Evolutionary conservation across 2,113 vertebrate species (phyloP).

Genomic region (Calidris pugnax): DNA sequence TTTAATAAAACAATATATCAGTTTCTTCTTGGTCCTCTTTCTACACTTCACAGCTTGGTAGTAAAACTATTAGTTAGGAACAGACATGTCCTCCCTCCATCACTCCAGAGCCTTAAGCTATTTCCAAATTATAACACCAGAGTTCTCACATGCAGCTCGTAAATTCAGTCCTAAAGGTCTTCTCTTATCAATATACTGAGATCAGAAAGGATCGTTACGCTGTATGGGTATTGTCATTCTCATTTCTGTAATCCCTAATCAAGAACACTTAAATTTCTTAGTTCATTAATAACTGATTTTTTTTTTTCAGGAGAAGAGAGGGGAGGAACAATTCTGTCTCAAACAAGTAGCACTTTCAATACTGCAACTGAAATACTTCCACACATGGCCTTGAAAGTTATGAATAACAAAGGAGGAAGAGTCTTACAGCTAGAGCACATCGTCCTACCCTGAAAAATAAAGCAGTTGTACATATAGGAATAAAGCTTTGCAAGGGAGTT

Average conservation of each 20-base stretch:
- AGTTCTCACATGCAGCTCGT: constrained; percentile 47
- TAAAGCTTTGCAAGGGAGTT: background rate
- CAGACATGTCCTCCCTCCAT: constrained; percentile 38
- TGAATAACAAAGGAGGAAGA: background rate
- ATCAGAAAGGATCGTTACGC: constrained; percentile 22
- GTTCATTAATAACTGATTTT: constrained; percentile 41
- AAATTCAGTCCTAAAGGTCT: constrained; percentile 70
- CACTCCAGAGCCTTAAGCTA: constrained; percentile 50
- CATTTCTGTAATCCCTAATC: constrained; percentile 45
- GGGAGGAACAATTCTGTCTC: background rate
- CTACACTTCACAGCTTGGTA: background rate
- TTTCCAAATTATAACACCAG: constrained; percentile 14
- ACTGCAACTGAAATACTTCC: background rate
- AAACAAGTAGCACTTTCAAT: background rate
- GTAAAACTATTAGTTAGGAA: constrained; percentile 34
- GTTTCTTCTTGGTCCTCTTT: background rate
- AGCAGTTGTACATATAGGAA: background rate
- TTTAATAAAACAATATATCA: background rate
- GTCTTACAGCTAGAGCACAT: background rate
- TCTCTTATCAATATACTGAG: constrained; percentile 50
- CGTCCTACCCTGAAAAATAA: background rate
- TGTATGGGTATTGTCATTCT: background rate
- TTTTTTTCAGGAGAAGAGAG: background rate
- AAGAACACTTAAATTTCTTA: constrained; percentile 53
- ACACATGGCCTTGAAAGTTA: background rate